Evolutionary conservation across 2,113 vertebrate species (phyloP), one percentile per base, ranked within the genome.

Genomic region (Ginglymostoma cirratum): DNA sequence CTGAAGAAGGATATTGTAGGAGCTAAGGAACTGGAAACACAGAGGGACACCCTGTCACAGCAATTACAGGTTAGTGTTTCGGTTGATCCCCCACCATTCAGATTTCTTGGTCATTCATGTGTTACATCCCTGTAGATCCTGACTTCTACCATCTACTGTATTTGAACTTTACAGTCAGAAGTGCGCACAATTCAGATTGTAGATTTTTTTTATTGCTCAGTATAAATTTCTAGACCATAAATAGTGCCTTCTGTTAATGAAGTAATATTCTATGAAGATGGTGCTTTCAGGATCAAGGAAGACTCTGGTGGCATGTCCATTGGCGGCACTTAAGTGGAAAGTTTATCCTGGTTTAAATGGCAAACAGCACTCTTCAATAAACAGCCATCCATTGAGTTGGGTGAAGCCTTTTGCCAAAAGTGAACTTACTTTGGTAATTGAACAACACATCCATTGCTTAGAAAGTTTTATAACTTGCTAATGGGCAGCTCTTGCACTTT

Each of bases 1-100:
- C 96, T 99, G 96, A 99, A 99, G 97, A 98, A 99, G 97, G 99
- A 99, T 97, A 97, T 99, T n/a, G 98, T 99, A 96, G 99, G 98
- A 97, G 98, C 98, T 97, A 98, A 98, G 97, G 98, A 99, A 96
- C 97, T 99, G 89, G 99, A 99, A 97, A 98, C 98, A 96, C 99
- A 99, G 97, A 99, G 98, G 97, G 98, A 99, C 97, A 98, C 98
- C 38, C 96, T 99, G 86, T 98, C 98, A 96, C 98, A 99, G 97
- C 99, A 99, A 97, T 98, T 99, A 92, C 98, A 99, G 98, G 99
- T 99, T 96, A 95, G 52, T n/a, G 95, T 42, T 55, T 17, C 70
- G 96, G 96, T 48, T 96, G 85, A 14, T 34, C 65, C 66, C 48
- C 85, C 61, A 48, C 61, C 80, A 52, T 87, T 96, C 66, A 70